A percentile compares a stretch with the other conserved stretches of the same genome.
Evolutionary conservation across 2,113 vertebrate species (phyloP).

Genomic region (Corynorhinus townsendii): DNA sequence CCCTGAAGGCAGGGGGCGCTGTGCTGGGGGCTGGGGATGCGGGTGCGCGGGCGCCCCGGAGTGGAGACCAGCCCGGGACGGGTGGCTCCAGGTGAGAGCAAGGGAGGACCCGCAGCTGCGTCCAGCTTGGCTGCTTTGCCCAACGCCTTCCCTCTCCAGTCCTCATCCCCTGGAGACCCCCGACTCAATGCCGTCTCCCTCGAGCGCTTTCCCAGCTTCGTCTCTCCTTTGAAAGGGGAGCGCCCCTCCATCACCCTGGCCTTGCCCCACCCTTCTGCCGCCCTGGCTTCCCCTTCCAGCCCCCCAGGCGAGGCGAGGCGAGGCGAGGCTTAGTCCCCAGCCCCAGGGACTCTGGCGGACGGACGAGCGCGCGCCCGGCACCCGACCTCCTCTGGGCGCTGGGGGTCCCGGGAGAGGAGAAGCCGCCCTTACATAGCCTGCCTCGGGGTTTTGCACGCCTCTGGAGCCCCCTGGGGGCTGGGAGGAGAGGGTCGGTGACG

Average conservation of each 20-base stretch:
- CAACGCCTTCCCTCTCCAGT: background rate
- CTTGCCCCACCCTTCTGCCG: conserved; percentile 54
- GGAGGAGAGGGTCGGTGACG: conserved; percentile 50
- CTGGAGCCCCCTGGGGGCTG: conserved; percentile 47
- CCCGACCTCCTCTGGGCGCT: background rate
- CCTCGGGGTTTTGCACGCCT: background rate
- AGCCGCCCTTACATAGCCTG: background rate
- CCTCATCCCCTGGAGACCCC: background rate
- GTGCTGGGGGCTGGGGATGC: background rate
- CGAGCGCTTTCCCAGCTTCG: fast-evolving
- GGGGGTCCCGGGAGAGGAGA: conserved; percentile 48
- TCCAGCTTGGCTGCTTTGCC: background rate
- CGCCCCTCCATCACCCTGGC: background rate
- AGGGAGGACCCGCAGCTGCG: background rate
- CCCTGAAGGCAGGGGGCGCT: conserved; percentile 36
- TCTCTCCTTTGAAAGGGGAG: background rate
- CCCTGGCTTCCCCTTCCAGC: background rate
- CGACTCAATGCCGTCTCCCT: background rate
- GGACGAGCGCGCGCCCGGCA: background rate
- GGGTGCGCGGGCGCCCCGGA: background rate
- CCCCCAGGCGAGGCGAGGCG: background rate
- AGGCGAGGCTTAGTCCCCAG: background rate
- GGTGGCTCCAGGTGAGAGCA: background rate
- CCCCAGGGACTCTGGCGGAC: background rate
- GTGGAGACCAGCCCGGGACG: background rate